A percentile compares a stretch with the other conserved stretches of the same genome.
Evolutionary conservation across 2,797 vertebrate genomes (phyloP).

Genomic region (Cyprinodon diabolis): DNA sequence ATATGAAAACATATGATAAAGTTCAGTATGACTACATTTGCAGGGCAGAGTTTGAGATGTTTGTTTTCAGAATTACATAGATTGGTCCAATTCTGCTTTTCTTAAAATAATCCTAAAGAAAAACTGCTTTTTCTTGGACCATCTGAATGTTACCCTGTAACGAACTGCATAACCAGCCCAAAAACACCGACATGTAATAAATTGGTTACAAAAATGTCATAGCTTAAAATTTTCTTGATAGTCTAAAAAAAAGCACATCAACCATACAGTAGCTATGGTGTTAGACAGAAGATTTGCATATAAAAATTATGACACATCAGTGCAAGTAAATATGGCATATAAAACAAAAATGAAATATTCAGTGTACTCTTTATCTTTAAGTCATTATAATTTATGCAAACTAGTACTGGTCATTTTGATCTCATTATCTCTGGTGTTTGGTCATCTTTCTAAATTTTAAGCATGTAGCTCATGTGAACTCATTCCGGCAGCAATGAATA

Average conservation of each 20-base stretch:
- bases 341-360: not conserved
- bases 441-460: not conserved
- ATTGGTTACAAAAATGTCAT: too few species aligned
- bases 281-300: not conserved
- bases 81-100: not conserved
- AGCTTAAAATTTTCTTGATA: too few species aligned
- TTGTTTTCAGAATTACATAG: not conserved
- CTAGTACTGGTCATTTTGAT: not conserved
- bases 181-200: too few species aligned
- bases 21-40: not conserved
- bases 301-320: not conserved
- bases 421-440: not conserved
- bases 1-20: not conserved
- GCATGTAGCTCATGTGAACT: not conserved
- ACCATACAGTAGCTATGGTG: not conserved
- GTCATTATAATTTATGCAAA: not conserved
- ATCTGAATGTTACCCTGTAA: too few species aligned
- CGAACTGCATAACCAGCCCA: too few species aligned
- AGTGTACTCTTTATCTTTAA: not conserved
- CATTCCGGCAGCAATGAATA: not conserved
- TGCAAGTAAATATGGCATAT: not conserved
- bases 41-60: not conserved
- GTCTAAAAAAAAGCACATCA: not conserved
- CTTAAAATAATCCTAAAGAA: not conserved
- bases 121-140: not conserved